These are phyloP conservation scores for Gastrophryne carolinensis DNA, from an alignment of 2,797 vertebrate species.

Conservation along the genomic window DNA sequence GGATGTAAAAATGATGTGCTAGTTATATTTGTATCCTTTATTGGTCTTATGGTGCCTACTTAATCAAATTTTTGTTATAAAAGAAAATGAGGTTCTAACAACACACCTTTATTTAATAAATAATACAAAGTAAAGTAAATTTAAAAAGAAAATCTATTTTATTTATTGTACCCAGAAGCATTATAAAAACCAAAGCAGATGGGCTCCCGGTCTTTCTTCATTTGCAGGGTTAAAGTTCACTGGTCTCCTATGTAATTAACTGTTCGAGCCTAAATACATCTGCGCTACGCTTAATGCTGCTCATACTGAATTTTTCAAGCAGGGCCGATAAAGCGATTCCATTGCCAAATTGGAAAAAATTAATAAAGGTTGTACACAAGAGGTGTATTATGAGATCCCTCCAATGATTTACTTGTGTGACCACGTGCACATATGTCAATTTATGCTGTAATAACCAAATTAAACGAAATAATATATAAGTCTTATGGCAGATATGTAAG, in stretches of 20 bases:
- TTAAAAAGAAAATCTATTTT: not conserved
- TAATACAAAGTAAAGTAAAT: constrained; percentile 33
- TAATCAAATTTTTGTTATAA: constrained; percentile 53
- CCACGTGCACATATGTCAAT: no score
- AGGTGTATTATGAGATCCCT: constrained; percentile 15
- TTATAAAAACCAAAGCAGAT: constrained; percentile 22
- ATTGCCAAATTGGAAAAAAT: constrained; percentile 21
- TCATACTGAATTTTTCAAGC: constrained; percentile 14
- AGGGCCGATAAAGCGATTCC: not conserved
- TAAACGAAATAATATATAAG: no score
- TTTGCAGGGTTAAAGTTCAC: constrained; percentile 44
- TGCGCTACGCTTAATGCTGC: constrained; percentile 14
- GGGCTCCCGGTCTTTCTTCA: constrained; percentile 21
- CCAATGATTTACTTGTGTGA: no score
- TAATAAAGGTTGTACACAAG: constrained; percentile 19
- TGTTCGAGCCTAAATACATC: constrained; percentile 15
- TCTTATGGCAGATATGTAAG: no score
- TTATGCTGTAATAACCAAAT: no score
- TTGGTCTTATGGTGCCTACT: constrained; percentile 51
- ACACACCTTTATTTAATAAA: constrained; percentile 49
- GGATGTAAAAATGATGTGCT: constrained; percentile 53
- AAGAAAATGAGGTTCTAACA: constrained; percentile 49
- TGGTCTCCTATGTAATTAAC: constrained; percentile 42
- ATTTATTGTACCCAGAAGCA: constrained; percentile 39
- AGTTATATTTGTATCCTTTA: constrained; percentile 49